phyloP scores from a whole-genome alignment of 2,888 invertebrate species.

The Diadromus collaris region DNA sequence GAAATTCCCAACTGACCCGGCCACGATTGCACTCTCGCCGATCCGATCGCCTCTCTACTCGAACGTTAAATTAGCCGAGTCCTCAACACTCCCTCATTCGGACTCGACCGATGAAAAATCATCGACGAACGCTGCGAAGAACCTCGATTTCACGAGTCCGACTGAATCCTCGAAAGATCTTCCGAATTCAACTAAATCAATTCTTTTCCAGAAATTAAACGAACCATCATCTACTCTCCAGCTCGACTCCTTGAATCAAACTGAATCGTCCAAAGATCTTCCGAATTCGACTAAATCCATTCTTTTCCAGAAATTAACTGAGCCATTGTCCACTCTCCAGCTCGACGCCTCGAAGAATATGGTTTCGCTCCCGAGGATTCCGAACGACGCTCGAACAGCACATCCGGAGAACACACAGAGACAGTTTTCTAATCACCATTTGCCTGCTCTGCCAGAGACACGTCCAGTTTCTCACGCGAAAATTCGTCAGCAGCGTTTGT shows the following conservation, averaged over 20 bases:
- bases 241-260: too few relatives aligned
- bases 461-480: neutral
- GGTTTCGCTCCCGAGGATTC: neutral
- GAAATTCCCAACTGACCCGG: neutral
- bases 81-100: neutral
- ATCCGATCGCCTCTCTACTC: neutral
- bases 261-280: neutral
- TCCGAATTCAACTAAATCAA: neutral
- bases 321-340: too few relatives aligned
- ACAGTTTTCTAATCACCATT: neutral
- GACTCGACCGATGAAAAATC: neutral
- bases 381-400: neutral
- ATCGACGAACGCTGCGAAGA: neutral
- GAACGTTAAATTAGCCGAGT: neutral
- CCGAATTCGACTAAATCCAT: neutral
- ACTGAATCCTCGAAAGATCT: neutral
- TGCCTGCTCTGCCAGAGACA: neutral
- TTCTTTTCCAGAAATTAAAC: constrained; percentile 9
- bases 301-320: constrained; percentile 11
- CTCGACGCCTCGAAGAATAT: neutral
- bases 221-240: neutral
- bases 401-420: neutral
- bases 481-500: neutral
- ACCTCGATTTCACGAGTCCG: neutral
- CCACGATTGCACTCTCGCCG: constrained; percentile 13